Evolutionary conservation across 2,797 vertebrate genomes (phyloP).

Genomic region (Pipistrellus nathusii): DNA sequence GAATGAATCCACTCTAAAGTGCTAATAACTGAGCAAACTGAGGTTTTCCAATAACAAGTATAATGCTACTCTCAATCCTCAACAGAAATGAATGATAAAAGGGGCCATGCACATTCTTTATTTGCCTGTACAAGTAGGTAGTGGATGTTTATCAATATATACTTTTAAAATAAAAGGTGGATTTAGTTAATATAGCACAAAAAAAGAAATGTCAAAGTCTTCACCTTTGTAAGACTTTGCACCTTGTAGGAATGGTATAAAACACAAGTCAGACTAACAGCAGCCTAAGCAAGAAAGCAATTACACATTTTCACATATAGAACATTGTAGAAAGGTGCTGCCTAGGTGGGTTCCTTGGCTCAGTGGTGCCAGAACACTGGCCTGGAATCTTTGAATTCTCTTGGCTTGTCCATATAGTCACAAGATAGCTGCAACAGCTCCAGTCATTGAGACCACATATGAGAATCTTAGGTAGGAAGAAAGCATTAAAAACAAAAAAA

Average conservation of each 20-base stretch:
- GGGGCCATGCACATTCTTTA: background rate
- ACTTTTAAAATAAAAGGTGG: background rate
- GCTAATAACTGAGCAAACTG: background rate
- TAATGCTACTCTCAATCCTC: too few species aligned
- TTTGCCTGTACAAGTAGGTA: background rate
- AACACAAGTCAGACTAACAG: background rate
- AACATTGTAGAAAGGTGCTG: background rate
- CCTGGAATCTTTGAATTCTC: background rate
- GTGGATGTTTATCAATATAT: background rate
- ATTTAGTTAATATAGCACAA: background rate
- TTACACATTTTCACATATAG: background rate
- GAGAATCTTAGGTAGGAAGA: background rate
- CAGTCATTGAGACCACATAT: background rate
- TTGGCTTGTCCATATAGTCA: background rate
- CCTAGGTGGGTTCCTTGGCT: background rate
- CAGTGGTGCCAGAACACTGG: background rate
- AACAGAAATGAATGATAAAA: background rate
- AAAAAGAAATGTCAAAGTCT: background rate
- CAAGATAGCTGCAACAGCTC: background rate
- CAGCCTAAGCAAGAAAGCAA: background rate
- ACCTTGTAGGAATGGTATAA: background rate
- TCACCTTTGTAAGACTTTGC: background rate
- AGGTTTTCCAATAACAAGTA: background rate
- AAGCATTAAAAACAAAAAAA: background rate
- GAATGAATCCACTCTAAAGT: background rate